Conservation (phyloP, 2,888 invertebrate species). For the Cryptophagus acutangulus region DNA sequence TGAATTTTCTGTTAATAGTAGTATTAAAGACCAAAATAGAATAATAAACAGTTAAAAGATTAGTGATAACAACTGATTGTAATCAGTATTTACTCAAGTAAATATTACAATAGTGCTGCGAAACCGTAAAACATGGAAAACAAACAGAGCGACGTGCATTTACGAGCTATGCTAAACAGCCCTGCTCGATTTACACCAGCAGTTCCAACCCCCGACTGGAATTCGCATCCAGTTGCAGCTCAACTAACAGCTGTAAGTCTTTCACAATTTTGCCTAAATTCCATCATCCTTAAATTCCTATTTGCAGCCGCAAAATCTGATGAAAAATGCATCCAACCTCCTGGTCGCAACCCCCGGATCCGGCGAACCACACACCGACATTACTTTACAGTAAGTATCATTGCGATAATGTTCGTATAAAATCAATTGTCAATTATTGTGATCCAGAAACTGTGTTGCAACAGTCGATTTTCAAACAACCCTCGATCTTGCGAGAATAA, state of each 20-base stretch:
- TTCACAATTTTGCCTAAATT: not conserved
- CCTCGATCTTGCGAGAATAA: conserved; percentile 67
- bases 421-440: not conserved
- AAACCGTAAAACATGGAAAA: conserved; percentile 16
- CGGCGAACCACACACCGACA: conserved; percentile 54
- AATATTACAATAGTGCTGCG: not conserved
- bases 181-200: conserved; percentile 44
- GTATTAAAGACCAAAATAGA: too few relatives aligned
- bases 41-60: too few relatives aligned
- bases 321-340: conserved; percentile 29
- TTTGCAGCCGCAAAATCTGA: conserved; percentile 13
- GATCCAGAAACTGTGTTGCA: conserved; percentile 64
- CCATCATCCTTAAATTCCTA: not conserved
- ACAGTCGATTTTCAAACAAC: conserved; percentile 71
- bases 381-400: conserved; percentile 46
- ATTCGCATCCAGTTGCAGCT: conserved; percentile 20
- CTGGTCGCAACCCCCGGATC: conserved; percentile 41
- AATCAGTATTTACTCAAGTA: not conserved
- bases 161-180: conserved; percentile 45
- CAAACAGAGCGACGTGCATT: conserved; percentile 36
- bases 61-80: too few relatives aligned
- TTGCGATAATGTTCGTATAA: conserved; percentile 1
- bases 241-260: conserved; percentile 18
- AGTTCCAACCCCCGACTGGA: conserved; percentile 47
- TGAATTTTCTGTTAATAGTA: too few relatives aligned